A percentile compares a stretch with the other conserved stretches of the same genome.
Evolutionary conservation across 1,140 invertebrate species (phyloP).

Genomic region (Caenorhabditis inopinata): DNA sequence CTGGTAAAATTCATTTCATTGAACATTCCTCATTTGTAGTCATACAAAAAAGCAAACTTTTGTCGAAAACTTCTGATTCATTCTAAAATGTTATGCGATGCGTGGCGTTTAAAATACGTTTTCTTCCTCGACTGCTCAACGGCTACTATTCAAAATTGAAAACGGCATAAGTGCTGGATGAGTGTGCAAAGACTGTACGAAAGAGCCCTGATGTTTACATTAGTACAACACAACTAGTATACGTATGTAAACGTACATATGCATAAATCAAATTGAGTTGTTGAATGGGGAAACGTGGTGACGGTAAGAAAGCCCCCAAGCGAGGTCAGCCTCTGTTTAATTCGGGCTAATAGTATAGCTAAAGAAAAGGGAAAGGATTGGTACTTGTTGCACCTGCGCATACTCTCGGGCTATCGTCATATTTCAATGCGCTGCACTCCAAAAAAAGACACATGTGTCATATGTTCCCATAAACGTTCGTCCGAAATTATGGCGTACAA

Average conservation of each 20-base stretch:
- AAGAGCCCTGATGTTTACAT: not conserved
- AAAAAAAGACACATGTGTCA: not conserved
- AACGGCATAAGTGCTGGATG: no score
- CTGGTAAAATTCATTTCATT: no score
- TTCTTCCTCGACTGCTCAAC: no score
- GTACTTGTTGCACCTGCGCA: constrained; percentile 27
- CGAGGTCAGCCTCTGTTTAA: not conserved
- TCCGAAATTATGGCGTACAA: not conserved
- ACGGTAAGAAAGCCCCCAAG: not conserved
- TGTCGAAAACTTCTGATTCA: no score
- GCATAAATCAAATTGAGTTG: not conserved
- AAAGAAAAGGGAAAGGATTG: not conserved
- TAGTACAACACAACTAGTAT: constrained; percentile 17
- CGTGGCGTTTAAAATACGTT: no score
- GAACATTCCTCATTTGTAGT: no score
- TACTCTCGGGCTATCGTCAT: not conserved
- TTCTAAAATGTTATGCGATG: no score
- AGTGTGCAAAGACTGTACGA: not conserved
- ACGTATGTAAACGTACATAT: not conserved
- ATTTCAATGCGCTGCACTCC: not conserved
- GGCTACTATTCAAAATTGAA: no score
- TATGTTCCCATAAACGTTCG: not conserved
- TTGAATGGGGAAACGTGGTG: not conserved
- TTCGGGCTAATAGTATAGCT: constrained; percentile 28
- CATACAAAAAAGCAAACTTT: no score